phyloP scores from a whole-genome alignment of 2,113 vertebrate species.

The Rafetus swinhoei region DNA sequence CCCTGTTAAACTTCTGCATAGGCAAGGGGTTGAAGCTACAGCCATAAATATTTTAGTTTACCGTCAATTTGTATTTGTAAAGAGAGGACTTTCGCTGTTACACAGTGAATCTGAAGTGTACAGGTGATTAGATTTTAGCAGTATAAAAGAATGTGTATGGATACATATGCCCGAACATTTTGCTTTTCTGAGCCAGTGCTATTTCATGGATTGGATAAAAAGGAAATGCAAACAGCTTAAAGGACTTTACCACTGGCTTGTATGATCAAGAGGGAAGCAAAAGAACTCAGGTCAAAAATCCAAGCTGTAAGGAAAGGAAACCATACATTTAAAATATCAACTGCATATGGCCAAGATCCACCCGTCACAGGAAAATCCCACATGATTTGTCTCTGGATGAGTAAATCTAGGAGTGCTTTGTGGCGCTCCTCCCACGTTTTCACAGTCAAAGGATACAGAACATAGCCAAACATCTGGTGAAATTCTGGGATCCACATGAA shows the following conservation, averaged over 20 bases:
- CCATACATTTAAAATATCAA: not conserved
- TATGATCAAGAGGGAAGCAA: not conserved
- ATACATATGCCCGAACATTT: not conserved
- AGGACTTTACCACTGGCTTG: not conserved
- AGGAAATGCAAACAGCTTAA: not conserved
- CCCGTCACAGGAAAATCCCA: not conserved
- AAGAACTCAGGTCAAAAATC: not conserved
- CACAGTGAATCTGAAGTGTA: not conserved
- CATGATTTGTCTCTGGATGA: not conserved
- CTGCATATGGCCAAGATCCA: not conserved
- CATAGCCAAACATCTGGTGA: not conserved
- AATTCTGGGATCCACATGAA: not conserved
- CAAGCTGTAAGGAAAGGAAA: not conserved
- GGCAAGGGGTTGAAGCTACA: not conserved
- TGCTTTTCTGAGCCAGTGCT: not conserved
- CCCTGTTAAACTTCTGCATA: not conserved
- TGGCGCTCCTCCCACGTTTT: not conserved
- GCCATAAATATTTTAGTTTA: not conserved
- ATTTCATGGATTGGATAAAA: not conserved
- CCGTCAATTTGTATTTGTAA: not conserved
- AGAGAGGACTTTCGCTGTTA: not conserved
- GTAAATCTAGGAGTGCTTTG: not conserved
- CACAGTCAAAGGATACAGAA: not conserved
- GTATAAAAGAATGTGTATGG: not conserved
- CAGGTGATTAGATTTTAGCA: not conserved